phyloP scores from a whole-genome alignment of 2,113 vertebrate species.

The Sprattus sprattus region DNA sequence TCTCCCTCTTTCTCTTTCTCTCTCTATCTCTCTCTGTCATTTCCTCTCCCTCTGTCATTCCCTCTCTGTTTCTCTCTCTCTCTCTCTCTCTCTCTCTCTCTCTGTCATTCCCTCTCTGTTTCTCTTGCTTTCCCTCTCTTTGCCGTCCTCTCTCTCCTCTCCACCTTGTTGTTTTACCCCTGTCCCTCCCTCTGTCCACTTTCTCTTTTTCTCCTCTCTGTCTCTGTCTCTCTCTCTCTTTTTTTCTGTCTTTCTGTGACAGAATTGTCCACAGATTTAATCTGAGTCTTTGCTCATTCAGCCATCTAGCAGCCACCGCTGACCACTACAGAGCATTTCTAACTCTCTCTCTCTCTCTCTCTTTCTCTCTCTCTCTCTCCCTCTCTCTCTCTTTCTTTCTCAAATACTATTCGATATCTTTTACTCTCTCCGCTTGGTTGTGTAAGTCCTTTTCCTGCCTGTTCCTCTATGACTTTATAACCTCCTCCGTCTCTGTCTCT shows the following conservation, averaged over 20 bases:
- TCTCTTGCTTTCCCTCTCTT: neutral
- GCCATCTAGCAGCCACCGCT: neutral
- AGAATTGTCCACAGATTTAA: neutral
- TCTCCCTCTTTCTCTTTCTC: neutral
- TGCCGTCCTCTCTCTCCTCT: neutral
- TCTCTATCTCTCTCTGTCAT: neutral
- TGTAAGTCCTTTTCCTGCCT: neutral
- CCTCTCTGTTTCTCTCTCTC: neutral
- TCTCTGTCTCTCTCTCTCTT: neutral
- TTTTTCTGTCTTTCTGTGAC: neutral
- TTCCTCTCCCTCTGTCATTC: slow-evolving; percentile 12
- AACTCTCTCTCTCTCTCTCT: neutral
- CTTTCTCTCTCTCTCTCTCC: neutral
- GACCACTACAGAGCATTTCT: neutral
- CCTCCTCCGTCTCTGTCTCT: too few relatives aligned
- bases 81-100: neutral
- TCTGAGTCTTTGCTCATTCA: neutral
- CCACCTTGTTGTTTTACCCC: neutral
- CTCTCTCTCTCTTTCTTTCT: neutral
- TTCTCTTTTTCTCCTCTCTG: slow-evolving; percentile 8
- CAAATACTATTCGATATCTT: too few relatives aligned
- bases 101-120: neutral
- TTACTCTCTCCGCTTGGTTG: neutral
- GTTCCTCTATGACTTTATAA: neutral
- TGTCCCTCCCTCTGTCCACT: neutral